These are phyloP conservation scores for Drosophila mimetica DNA, from an alignment of 2,888 invertebrate species.

Conservation along the genomic window DNA sequence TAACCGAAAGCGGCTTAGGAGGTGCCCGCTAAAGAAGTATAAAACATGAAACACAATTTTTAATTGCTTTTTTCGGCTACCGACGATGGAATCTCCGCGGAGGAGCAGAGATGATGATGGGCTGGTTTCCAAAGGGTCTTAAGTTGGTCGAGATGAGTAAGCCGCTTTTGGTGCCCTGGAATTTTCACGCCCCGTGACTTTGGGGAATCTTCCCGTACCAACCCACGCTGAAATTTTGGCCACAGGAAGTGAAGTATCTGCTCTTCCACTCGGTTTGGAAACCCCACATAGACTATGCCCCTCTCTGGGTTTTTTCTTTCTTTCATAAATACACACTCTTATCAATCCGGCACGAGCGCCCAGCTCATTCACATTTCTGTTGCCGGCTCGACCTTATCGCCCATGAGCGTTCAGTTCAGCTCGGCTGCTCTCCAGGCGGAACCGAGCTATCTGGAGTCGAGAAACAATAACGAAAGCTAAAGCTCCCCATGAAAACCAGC, in stretches of 20 bases:
- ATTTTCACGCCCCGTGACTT: slow-evolving; percentile 24
- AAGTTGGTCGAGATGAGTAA: slow-evolving; percentile 37
- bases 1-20: slow-evolving; percentile 63
- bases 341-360: slow-evolving; percentile 38
- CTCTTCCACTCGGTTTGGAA: slow-evolving; percentile 17
- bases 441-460: slow-evolving; percentile 21
- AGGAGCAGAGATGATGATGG: slow-evolving; percentile 7
- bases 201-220: neutral
- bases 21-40: slow-evolving; percentile 32
- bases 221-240: slow-evolving; percentile 14
- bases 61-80: slow-evolving; percentile 70
- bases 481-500: slow-evolving; percentile 7
- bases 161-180: slow-evolving; percentile 47
- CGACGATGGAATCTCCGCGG: slow-evolving; percentile 26
- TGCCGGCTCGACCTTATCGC: slow-evolving; percentile 43
- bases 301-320: neutral
- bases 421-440: slow-evolving; percentile 30
- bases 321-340: slow-evolving; percentile 10
- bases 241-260: slow-evolving; percentile 12
- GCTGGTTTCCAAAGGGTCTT: slow-evolving; percentile 27
- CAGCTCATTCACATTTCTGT: slow-evolving; percentile 39
- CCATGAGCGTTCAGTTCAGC: slow-evolving; percentile 14
- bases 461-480: slow-evolving; percentile 14
- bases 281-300: slow-evolving; percentile 16
- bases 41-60: slow-evolving; percentile 69